phyloP scores from a whole-genome alignment of 1,140 invertebrate species.

The Formica exsecta region DNA sequence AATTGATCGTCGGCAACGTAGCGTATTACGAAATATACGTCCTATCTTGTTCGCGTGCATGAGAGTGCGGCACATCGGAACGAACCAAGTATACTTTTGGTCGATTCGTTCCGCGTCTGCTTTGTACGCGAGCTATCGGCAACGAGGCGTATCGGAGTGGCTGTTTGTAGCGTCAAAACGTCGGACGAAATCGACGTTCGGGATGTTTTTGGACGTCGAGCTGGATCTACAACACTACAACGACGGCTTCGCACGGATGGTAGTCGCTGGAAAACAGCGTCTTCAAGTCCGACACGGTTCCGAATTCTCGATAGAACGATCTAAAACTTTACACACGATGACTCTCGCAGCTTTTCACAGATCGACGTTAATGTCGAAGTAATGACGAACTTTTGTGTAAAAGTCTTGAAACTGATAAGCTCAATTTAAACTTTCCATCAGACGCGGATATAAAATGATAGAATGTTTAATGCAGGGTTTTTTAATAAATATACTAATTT shows the following conservation, averaged over 20 bases:
- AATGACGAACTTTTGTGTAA: neutral
- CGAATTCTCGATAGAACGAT: neutral
- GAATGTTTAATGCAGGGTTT: neutral
- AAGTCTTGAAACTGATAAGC: neutral
- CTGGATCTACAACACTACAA: constrained; percentile 1
- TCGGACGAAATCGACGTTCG: constrained; percentile 41
- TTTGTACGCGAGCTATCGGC: constrained; percentile 53
- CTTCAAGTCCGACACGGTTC: neutral
- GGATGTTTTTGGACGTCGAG: constrained; percentile 43
- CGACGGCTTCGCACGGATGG: neutral
- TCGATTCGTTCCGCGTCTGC: constrained; percentile 47
- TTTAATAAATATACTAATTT: neutral
- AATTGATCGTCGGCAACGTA: constrained; percentile 43
- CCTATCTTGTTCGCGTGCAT: neutral
- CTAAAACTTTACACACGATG: neutral
- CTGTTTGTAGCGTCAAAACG: constrained; percentile 64
- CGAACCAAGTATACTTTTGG: constrained; percentile 41
- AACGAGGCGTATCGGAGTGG: constrained; percentile 61
- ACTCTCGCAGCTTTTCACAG: neutral
- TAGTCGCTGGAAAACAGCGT: neutral
- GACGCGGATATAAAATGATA: neutral
- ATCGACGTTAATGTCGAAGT: neutral
- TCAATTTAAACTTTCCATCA: neutral
- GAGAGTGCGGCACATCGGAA: constrained; percentile 40
- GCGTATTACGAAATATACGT: constrained; percentile 43